A percentile compares a stretch with the other conserved stretches of the same genome.
Evolutionary conservation across 2,888 invertebrate species (phyloP).

Genomic region (Andrena haemorrhoa): DNA sequence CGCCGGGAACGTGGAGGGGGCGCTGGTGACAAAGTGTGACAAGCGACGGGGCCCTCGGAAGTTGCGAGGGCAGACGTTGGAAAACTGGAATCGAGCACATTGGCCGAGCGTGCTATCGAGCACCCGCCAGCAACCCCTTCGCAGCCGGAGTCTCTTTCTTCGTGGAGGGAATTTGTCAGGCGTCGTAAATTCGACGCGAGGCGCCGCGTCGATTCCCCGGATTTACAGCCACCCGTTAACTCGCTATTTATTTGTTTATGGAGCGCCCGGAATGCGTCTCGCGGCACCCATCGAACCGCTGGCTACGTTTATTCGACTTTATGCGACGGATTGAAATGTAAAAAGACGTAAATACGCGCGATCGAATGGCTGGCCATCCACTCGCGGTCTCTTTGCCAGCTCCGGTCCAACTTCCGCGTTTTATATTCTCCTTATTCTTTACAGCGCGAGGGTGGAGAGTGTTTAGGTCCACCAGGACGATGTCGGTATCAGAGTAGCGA

Average conservation of each 20-base stretch:
- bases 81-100: constrained; percentile 45
- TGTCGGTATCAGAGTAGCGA: no score
- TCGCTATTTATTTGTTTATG: constrained; percentile 60
- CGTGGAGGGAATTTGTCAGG: constrained; percentile 47
- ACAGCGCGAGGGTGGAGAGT: background rate
- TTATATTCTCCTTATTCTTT: background rate
- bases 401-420: background rate
- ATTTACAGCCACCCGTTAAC: constrained; percentile 50
- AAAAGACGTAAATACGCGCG: constrained; percentile 17
- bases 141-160: background rate
- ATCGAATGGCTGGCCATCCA: constrained; percentile 9
- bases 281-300: background rate
- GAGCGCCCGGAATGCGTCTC: constrained; percentile 11
- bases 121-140: background rate
- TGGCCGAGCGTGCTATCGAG: constrained; percentile 9
- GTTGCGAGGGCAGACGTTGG: background rate
- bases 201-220: constrained; percentile 51
- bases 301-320: constrained; percentile 20
- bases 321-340: constrained; percentile 11
- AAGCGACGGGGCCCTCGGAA: constrained; percentile 8
- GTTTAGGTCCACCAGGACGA: background rate
- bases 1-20: background rate
- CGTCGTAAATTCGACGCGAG: constrained; percentile 57
- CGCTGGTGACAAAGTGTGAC: constrained; percentile 37
- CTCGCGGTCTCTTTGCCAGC: background rate